Base-by-base conservation (phyloP, 2,888 invertebrate genomes). In the Platynereis dumerilii region DNA sequence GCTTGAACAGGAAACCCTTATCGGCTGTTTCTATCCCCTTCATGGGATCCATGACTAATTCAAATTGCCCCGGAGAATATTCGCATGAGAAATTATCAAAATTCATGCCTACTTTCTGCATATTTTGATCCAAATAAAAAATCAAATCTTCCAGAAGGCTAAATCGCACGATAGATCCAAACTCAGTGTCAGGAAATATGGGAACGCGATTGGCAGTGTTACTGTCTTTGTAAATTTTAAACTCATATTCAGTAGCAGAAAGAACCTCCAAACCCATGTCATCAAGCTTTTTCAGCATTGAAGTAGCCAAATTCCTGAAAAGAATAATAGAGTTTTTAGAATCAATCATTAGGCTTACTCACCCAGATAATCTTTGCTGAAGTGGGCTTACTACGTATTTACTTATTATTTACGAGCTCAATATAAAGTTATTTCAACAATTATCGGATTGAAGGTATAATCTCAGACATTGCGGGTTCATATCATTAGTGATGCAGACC, bases 1-100 rank as follows among this genome's bases (percentile, higher is more conserved):
- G n/a, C 55, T 60, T 60, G 48, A 60, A 60, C 2, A 22, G 58
- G 29, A 58, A 58, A 28, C 29, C 28, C 3, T 58, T 5, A 22
- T 58, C 58, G 17, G 27, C 58, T 15, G 29, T 20, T 17, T 12
- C 22, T 15, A 58, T 58, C 15, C 58, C 58, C 22, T 44, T 42
- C 29, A 26, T 20, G 1, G 58, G 58, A 15, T 42, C 26, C 29
- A 58, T 17, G 29, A 24, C 28, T 1, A 28, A n/a, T 44, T 58
- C 58, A 58, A 58, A 34, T 22, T 28, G 28, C 10, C 58, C 58
- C 2, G 58, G 48, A 48, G 20, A 3, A n/a, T 12, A 48, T 22
- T 48, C 48, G 7, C 20, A 20, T 7, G 7, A 3, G 10, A 48
- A 48, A n/a, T n/a, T 48, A 5, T 48, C 48, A 48, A 48, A 7